These are phyloP conservation scores for Drosophila sp. DNA, from an alignment of 1,140 invertebrate species.

Conservation along the genomic window DNA sequence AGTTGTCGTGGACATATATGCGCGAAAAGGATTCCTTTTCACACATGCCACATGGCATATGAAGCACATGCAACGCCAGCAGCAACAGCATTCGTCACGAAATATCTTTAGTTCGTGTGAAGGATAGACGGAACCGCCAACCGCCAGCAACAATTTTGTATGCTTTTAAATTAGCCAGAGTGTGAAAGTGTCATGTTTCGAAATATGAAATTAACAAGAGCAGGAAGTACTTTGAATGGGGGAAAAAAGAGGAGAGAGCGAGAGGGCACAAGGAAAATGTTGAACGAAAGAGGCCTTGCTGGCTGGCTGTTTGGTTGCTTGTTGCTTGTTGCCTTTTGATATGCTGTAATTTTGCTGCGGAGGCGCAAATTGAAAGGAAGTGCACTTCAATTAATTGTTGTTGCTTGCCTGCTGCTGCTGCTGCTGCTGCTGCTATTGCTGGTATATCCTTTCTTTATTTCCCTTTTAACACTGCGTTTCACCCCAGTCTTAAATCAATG, in stretches of 20 bases:
- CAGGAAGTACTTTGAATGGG: constrained; percentile 17
- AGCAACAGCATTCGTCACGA: constrained; percentile 69
- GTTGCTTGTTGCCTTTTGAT: constrained; percentile 34
- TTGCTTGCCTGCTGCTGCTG: constrained; percentile 12
- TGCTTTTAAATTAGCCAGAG: constrained; percentile 79
- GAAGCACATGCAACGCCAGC: constrained; percentile 57
- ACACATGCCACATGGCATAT: constrained; percentile 38
- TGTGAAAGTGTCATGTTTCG: constrained; percentile 80
- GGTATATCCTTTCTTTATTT: neutral
- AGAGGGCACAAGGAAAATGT: constrained; percentile 26
- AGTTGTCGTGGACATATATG: constrained; percentile 48
- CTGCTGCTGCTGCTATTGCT: constrained; percentile 13
- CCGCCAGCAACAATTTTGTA: constrained; percentile 64
- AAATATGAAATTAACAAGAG: constrained; percentile 76
- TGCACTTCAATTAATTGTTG: constrained; percentile 73
- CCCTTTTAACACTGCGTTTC: neutral
- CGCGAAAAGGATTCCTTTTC: constrained; percentile 63
- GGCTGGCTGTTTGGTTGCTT: neutral
- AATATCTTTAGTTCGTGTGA: constrained; percentile 58
- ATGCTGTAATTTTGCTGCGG: constrained; percentile 62
- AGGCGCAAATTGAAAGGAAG: constrained; percentile 71
- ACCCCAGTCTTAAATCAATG: constrained; percentile 30
- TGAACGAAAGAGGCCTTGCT: constrained; percentile 21
- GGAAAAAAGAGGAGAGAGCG: neutral
- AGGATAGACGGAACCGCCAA: neutral